A percentile compares a stretch with the other conserved stretches of the same genome.
Conservation (phyloP, 2,888 invertebrate genomes). For the Polia nebulosa region DNA sequence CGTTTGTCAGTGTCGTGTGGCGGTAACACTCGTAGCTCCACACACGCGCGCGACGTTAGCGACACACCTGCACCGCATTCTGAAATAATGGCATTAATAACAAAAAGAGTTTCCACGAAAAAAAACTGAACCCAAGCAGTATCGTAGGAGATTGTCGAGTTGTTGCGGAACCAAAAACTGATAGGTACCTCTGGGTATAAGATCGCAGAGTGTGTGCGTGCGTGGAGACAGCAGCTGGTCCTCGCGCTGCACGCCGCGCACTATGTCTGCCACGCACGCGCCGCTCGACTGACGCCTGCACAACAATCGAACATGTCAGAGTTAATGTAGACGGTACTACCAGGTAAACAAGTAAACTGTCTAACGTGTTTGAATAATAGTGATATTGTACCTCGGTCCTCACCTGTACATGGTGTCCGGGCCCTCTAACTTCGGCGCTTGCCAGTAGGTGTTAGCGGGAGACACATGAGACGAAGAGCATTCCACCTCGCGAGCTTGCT, state of each 20-base stretch:
- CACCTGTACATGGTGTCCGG: conserved; percentile 83
- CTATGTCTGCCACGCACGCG: conserved; percentile 77
- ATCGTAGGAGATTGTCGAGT: too few species aligned
- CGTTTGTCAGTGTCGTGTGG: conserved; percentile 67
- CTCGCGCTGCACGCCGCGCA: conserved; percentile 87
- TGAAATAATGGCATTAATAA: too few species aligned
- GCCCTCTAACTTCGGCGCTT: conserved; percentile 80
- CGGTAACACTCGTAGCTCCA: conserved; percentile 87
- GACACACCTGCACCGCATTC: too few species aligned
- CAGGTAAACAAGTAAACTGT: background rate
- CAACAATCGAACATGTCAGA: background rate
- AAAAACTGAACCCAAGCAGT: too few species aligned
- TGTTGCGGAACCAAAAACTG: too few species aligned
- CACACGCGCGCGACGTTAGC: conserved; percentile 89
- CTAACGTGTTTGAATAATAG: background rate
- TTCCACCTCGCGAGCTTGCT: conserved; percentile 92
- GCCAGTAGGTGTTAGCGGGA: conserved; percentile 84
- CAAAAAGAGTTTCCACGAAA: too few species aligned
- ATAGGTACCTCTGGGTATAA: conserved; percentile 78
- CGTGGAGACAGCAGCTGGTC: conserved; percentile 76
- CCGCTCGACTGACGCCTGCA: conserved; percentile 42
- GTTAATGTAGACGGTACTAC: background rate
- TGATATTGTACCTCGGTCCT: conserved; percentile 18
- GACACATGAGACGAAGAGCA: conserved; percentile 82
- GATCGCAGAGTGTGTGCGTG: conserved; percentile 82